A percentile compares a stretch with the other conserved stretches of the same genome.
phyloP scores from a whole-genome alignment of 2,888 invertebrate species.

The Drosophila atripex region DNA sequence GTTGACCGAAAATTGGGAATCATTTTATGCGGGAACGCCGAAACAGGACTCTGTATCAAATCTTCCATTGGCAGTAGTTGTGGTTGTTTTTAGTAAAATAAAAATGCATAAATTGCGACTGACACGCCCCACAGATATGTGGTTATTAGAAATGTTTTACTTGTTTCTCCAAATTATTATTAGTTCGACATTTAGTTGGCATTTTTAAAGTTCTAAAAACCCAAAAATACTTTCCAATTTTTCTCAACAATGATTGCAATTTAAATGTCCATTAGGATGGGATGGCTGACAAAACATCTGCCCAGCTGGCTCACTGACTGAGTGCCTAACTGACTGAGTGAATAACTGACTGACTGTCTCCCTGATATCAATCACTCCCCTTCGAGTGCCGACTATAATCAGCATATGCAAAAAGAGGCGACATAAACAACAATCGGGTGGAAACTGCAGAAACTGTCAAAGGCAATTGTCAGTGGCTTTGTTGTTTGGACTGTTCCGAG shows the following conservation, averaged over 20 bases:
- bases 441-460: conserved; percentile 76
- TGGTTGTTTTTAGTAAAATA: conserved; percentile 7
- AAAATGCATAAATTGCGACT: background rate
- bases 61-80: background rate
- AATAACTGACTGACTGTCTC: conserved; percentile 17
- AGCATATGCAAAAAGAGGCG: conserved; percentile 72
- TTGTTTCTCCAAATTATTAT: background rate
- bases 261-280: conserved; percentile 37
- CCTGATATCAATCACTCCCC: conserved; percentile 48
- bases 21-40: conserved; percentile 31
- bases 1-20: conserved; percentile 16
- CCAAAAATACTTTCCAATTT: background rate
- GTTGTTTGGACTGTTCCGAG: conserved; percentile 49
- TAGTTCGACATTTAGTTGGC: no score
- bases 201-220: background rate
- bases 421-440: conserved; percentile 63
- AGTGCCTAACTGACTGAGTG: background rate
- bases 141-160: background rate
- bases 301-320: conserved; percentile 12
- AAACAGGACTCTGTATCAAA: conserved; percentile 21
- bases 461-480: conserved; percentile 70
- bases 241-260: conserved; percentile 9
- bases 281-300: conserved; percentile 47
- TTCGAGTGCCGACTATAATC: conserved; percentile 25
- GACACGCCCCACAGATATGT: background rate